Base-by-base conservation (phyloP, 2,888 invertebrate genomes). In the Trachelus stipa region DNA sequence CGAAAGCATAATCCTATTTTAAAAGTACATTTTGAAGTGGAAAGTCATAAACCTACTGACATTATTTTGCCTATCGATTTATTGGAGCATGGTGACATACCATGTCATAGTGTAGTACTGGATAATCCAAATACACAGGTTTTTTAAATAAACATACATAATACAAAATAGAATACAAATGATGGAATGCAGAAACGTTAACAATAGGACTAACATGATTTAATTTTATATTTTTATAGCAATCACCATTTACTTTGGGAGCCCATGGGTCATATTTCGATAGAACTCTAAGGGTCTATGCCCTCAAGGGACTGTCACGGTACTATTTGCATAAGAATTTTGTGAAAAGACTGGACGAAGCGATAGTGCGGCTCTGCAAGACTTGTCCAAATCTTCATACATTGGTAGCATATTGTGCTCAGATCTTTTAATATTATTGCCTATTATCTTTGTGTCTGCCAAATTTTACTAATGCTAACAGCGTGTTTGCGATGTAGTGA, bases 21-120 rank as follows among this genome's bases (percentile, higher is more conserved):
- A n/a, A 92, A 91, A 80, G 96, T 97, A 15, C 95, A 96, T 87
- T 93, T 97, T 81, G 93, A 95, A 82, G 89, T 95, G 3, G 94
- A 95, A 87, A 94, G 94, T 71, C 88, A 92, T 40, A 92, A 92
- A 76, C 93, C 94, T 68, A 93, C 93, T 73, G 93, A 94, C 81
- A 89, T 95, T 35, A 92, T 96, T 56, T 93, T 96, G 90, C 96
- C 90, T 1, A 86, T 88, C 23, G 86, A 88, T 84, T 81, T 88
- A 69, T 74, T 86, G 73, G 89, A 88, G 30, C 87, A 89, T n/a
- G 85, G 83, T 76, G 84, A 83, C 74, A 87, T 91, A 76, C 91
- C 91, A 0, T 91, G 90, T 79, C 86, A 89, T 76, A 91, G 91
- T 79, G 90, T 91, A 74, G 86, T 91, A 68, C 75, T 91, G 56